phyloP scores from a whole-genome alignment of 2,113 vertebrate species.

The Arvicanthis niloticus region DNA sequence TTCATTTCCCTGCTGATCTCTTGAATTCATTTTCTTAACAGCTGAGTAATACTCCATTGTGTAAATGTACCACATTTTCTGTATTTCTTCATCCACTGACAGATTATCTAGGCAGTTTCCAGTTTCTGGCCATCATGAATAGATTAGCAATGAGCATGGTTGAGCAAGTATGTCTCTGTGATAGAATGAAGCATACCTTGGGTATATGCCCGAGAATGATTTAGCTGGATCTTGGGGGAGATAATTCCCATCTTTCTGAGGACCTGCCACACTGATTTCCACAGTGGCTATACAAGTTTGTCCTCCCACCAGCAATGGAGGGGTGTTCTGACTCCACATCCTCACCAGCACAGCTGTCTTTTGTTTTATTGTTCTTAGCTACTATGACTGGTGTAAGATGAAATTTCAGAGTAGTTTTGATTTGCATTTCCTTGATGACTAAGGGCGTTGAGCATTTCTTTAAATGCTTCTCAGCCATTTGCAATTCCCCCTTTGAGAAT shows the following conservation, averaged over 20 bases:
- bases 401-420: neutral
- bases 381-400: neutral
- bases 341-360: neutral
- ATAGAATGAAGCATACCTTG: neutral
- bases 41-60: neutral
- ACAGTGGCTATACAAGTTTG: neutral
- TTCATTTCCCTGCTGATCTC: neutral
- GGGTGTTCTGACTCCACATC: neutral
- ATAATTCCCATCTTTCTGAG: neutral
- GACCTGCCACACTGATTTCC: neutral
- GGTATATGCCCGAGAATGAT: neutral
- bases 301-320: neutral
- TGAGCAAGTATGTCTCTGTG: neutral
- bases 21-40: neutral
- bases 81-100: neutral
- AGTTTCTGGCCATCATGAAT: neutral
- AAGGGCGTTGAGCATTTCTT: neutral
- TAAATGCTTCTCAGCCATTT: neutral
- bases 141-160: neutral
- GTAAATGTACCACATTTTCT: neutral
- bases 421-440: neutral
- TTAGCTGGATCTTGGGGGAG: neutral
- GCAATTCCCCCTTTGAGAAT: neutral
- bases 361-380: neutral
- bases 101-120: neutral